Evolutionary conservation across 1,140 invertebrate genomes (phyloP).

Genomic region (Penaeus japonicus): DNA sequence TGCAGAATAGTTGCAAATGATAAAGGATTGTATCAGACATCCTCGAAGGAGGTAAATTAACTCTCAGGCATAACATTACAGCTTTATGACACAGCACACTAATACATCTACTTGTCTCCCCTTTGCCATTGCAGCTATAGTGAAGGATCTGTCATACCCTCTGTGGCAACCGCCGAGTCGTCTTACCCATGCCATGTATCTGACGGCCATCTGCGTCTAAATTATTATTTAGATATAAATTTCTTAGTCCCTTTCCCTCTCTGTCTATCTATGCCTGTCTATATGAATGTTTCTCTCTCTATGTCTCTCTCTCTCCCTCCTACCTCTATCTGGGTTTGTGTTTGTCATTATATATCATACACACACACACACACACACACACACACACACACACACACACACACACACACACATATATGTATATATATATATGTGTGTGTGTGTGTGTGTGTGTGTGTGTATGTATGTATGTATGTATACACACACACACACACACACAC

Average conservation of each 20-base stretch:
- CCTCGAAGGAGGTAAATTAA: too few relatives aligned
- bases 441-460: neutral
- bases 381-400: neutral
- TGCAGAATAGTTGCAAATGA: too few relatives aligned
- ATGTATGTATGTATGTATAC: neutral
- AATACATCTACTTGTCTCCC: neutral
- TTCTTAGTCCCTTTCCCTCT: neutral
- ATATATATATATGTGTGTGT: neutral
- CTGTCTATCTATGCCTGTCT: conserved; percentile 1
- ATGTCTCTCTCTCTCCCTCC: too few relatives aligned
- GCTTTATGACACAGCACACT: too few relatives aligned
- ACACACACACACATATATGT: neutral
- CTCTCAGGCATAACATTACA: too few relatives aligned
- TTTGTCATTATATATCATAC: neutral
- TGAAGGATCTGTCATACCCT: conserved; percentile 79
- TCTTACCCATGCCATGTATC: conserved; percentile 88
- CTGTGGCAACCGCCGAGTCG: conserved; percentile 84
- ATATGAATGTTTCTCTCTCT: too few relatives aligned
- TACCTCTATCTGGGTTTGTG: neutral
- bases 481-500: too few relatives aligned
- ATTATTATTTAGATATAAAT: neutral
- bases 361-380: neutral
- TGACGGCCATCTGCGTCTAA: conserved; percentile 72
- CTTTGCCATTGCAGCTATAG: conserved; percentile 61
- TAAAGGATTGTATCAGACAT: too few relatives aligned